Evolutionary conservation across 2,113 vertebrate species (phyloP), one percentile per base, ranked within the genome.

Genomic region (Percina caprodes): DNA sequence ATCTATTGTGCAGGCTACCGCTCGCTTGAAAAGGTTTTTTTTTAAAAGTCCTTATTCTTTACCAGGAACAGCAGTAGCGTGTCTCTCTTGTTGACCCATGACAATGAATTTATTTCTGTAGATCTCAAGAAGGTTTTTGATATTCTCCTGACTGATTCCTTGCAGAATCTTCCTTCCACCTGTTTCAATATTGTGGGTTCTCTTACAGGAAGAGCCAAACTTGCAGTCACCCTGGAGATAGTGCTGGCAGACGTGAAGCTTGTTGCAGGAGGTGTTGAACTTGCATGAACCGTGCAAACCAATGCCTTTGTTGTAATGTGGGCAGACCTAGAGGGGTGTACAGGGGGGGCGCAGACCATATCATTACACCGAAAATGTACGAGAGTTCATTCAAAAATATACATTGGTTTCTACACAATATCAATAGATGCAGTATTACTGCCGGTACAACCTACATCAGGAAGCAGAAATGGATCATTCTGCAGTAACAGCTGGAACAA

Each of bases 401-500:
- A 15, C 5, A 24, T 19, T 0, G 6, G 0, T 66, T 78, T 58
- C 9, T 3, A 56, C 9, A 54, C 58, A 59, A 35, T 14, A 70
- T 4, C 23, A 30, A 55, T 7, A 71, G 7, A 11, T 42, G 39
- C 39, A 42, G 39, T 12, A n/a, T 18, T 5, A 30, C 12, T 54
- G 51, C 16, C 0, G 2, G 7, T 19, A 5, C 14, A 23, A 71
- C 80, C 2, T 59, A 96, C 95, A 92, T 95, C 94, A 52, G 95
- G 95, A 30, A 96, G 88, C 62, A 96, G 89, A 8, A 58, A 91
- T 0, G 92, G 85, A 45, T 96, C 95, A 18, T 95, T 96, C 78
- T 95, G 95, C 65, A 96, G 82, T 66, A 96, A 89, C 65, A 96
- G 89, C 52, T 88, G 93, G 85, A 94, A 95, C 56, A 96, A 66